A percentile compares a stretch with the other conserved stretches of the same genome.
Evolutionary conservation across 2,888 invertebrate genomes (phyloP).

Genomic region (Bibio marci): DNA sequence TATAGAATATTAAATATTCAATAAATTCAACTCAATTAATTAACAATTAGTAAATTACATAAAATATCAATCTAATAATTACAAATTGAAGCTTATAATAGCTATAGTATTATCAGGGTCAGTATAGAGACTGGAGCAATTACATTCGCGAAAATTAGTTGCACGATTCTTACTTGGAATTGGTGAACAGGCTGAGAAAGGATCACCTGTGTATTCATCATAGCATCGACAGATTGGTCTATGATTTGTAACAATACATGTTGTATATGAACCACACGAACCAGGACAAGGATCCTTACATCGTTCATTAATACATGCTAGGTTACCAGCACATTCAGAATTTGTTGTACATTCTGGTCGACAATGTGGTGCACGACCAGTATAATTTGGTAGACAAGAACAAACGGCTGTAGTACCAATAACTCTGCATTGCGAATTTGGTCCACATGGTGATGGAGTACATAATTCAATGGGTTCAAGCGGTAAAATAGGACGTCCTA

Average conservation of each 20-base stretch:
- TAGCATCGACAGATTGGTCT: slow-evolving; percentile 69
- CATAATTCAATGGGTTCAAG: slow-evolving; percentile 51
- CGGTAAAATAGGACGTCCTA: slow-evolving; percentile 9
- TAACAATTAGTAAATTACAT: no score
- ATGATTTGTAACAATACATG: slow-evolving; percentile 67
- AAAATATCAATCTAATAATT: no score
- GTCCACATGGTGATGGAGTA: slow-evolving; percentile 67
- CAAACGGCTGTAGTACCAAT: slow-evolving; percentile 62
- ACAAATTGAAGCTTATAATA: no score
- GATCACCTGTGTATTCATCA: slow-evolving; percentile 67
- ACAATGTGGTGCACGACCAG: slow-evolving; percentile 72
- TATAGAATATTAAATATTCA: no score
- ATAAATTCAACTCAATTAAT: no score
- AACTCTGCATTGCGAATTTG: slow-evolving; percentile 64
- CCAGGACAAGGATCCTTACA: slow-evolving; percentile 74
- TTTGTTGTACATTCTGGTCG: slow-evolving; percentile 73
- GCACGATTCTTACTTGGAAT: slow-evolving; percentile 35
- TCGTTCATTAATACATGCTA: slow-evolving; percentile 66
- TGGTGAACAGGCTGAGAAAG: slow-evolving; percentile 56
- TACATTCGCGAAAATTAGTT: no score
- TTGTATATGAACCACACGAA: slow-evolving; percentile 62
- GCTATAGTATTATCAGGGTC: no score
- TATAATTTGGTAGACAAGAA: slow-evolving; percentile 59
- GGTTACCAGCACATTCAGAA: slow-evolving; percentile 66
- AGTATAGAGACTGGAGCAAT: no score